A percentile compares a stretch with the other conserved stretches of the same genome.
phyloP scores from a whole-genome alignment of 1,140 invertebrate species.

The Orchestia grillus region DNA sequence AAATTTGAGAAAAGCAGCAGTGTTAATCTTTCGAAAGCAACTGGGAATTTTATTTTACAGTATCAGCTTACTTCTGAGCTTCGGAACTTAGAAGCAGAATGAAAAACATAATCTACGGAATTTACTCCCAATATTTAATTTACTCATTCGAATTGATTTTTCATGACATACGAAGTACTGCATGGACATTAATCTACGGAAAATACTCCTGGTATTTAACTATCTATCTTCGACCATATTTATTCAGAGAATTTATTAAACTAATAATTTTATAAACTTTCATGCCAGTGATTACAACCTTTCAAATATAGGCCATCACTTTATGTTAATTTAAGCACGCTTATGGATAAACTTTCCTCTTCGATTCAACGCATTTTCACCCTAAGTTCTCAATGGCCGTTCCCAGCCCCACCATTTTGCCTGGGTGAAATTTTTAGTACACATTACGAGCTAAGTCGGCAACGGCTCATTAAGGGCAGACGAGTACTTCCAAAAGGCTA shows the following conservation, averaged over 20 bases:
- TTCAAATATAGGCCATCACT: background rate
- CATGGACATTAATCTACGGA: background rate
- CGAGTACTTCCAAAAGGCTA: background rate
- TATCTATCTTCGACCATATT: too few species aligned
- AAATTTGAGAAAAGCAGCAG: too few species aligned
- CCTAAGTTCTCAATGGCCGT: conserved; percentile 9
- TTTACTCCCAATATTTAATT: background rate
- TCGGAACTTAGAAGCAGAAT: background rate
- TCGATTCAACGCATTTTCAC: background rate
- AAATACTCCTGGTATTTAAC: background rate
- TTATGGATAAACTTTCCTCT: background rate
- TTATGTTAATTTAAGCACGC: background rate
- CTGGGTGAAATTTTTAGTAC: conserved; percentile 11
- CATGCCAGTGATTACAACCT: background rate
- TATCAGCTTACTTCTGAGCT: too few species aligned
- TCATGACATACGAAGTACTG: too few species aligned
- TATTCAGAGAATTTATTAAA: too few species aligned
- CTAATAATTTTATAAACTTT: background rate
- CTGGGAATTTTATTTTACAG: too few species aligned
- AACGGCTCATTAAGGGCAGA: background rate
- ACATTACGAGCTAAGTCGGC: background rate
- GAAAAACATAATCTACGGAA: background rate
- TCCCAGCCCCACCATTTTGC: background rate
- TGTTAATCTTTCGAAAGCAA: too few species aligned
- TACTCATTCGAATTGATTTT: too few species aligned